Evolutionary conservation across 1,140 invertebrate species (phyloP).

Genomic region (Phthorimaea operculella): DNA sequence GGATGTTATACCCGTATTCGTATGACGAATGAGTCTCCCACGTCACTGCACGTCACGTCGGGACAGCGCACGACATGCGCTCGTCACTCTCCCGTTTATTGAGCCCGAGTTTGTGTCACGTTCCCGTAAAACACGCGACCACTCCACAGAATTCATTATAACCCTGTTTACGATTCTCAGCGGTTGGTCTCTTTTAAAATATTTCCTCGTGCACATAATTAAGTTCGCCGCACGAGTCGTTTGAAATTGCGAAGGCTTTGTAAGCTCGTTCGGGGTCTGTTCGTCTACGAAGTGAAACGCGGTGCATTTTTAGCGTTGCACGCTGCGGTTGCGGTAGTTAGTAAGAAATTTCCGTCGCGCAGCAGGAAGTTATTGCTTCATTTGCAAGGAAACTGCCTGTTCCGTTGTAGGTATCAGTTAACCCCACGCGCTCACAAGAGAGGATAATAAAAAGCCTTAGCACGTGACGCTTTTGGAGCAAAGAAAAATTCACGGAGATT

Average conservation of each 20-base stretch:
- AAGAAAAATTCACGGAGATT: slow-evolving; percentile 40
- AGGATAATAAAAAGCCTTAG: slow-evolving; percentile 50
- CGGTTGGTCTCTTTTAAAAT: slow-evolving; percentile 9
- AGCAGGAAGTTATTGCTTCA: slow-evolving; percentile 24
- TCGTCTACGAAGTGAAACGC: not conserved
- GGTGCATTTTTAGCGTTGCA: not conserved
- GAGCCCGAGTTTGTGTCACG: slow-evolving; percentile 37
- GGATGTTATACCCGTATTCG: not conserved
- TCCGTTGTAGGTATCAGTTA: slow-evolving; percentile 8
- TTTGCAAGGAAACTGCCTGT: slow-evolving; percentile 32
- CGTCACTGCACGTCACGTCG: slow-evolving; percentile 5
- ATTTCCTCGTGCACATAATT: slow-evolving; percentile 14
- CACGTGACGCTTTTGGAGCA: slow-evolving; percentile 50
- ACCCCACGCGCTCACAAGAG: slow-evolving; percentile 18
- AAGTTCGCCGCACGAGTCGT: slow-evolving; percentile 6
- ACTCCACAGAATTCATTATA: slow-evolving; percentile 31
- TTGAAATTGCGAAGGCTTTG: not conserved
- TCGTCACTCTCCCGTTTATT: slow-evolving; percentile 30
- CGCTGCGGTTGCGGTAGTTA: slow-evolving; percentile 11
- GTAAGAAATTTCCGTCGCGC: slow-evolving; percentile 16
- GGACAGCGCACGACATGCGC: slow-evolving; percentile 10
- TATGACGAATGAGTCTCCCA: slow-evolving; percentile 12
- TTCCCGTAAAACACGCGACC: slow-evolving; percentile 19
- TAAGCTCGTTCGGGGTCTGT: not conserved
- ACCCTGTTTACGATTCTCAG: slow-evolving; percentile 16